A percentile compares a stretch with the other conserved stretches of the same genome.
Conservation (phyloP, 2,888 invertebrate genomes). For the Steinernema carpocapsae region DNA sequence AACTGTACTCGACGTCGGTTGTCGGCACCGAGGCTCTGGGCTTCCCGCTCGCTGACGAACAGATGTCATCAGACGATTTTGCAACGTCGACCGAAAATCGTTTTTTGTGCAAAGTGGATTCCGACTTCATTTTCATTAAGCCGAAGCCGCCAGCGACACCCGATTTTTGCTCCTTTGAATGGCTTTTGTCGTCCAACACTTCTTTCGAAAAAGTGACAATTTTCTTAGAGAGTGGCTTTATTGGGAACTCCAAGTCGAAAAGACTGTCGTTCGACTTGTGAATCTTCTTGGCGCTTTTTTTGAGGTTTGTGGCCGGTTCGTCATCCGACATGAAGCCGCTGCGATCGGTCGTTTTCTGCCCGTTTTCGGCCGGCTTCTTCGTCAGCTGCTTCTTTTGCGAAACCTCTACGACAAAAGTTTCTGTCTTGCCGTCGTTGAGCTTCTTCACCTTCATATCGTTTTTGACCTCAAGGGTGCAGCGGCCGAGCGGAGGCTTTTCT, state of each 20-base stretch:
- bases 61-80: slow-evolving; percentile 28
- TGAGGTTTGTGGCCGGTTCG: neutral
- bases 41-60: slow-evolving; percentile 16
- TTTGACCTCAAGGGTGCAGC: neutral
- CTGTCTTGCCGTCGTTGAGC: neutral
- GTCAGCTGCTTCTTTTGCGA: neutral
- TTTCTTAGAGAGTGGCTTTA: slow-evolving; percentile 29
- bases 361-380: neutral
- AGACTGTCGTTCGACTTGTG: slow-evolving; percentile 32
- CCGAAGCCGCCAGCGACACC: slow-evolving; percentile 17
- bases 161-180: neutral
- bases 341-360: neutral
- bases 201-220: slow-evolving; percentile 38
- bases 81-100: slow-evolving; percentile 28
- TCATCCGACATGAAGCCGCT: slow-evolving; percentile 26
- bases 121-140: slow-evolving; percentile 50
- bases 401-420: neutral
- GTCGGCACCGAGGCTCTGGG: neutral
- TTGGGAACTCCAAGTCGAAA: neutral
- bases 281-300: neutral
- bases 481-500: neutral
- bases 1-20: slow-evolving; percentile 27
- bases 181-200: neutral
- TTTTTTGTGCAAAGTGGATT: slow-evolving; percentile 48
- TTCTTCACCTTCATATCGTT: neutral